Evolutionary conservation across 2,797 vertebrate species (phyloP).

Genomic region (Holocentrus rufus): DNA sequence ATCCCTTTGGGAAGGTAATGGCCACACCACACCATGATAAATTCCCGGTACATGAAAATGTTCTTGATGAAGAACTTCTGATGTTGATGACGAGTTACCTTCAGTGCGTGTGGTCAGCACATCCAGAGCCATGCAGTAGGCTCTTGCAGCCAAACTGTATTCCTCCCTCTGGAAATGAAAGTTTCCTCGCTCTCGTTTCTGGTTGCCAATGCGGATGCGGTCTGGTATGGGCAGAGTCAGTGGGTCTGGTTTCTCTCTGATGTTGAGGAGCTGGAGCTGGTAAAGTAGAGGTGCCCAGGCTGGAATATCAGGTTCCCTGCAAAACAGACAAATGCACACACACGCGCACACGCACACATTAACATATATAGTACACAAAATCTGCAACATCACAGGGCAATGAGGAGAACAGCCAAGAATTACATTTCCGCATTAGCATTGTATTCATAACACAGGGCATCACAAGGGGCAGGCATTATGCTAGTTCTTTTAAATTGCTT

Average conservation of each 20-base stretch:
- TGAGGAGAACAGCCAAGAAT: background rate
- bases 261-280: conserved; percentile 86
- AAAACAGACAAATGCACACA: conserved; percentile 31
- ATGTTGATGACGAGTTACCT: conserved; percentile 66
- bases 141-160: conserved; percentile 80
- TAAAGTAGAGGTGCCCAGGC: conserved; percentile 86
- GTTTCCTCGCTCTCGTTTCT: conserved; percentile 88
- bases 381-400: conserved; percentile 9
- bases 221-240: conserved; percentile 76
- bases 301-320: conserved; percentile 89
- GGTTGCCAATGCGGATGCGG: conserved; percentile 85
- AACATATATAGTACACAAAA: too few species aligned
- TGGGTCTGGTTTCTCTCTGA: conserved; percentile 81
- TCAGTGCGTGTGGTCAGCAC: conserved; percentile 75
- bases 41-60: background rate
- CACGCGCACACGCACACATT: conserved; percentile 23
- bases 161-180: conserved; percentile 88
- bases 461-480: background rate
- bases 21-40: conserved; percentile 19
- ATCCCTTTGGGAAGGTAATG: conserved; percentile 6
- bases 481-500: background rate
- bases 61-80: conserved; percentile 39
- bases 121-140: conserved; percentile 85
- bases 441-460: background rate
- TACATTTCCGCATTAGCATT: background rate